phyloP scores from a whole-genome alignment of 2,797 vertebrate genomes.

The Rhabdophis nuchalis region DNA sequence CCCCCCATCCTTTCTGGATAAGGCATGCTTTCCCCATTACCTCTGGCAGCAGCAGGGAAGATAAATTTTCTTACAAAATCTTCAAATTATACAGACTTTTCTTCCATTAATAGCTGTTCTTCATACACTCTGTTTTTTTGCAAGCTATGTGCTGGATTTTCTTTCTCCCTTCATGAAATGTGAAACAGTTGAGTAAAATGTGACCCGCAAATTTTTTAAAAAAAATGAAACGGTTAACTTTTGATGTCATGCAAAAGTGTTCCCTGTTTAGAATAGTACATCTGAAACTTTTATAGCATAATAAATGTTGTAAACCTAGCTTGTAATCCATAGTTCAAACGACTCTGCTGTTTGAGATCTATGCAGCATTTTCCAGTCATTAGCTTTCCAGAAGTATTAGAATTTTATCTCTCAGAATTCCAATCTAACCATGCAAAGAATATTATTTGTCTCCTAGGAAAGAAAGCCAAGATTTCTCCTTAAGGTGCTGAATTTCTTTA shows the following conservation, averaged over 20 bases:
- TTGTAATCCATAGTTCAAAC: not conserved
- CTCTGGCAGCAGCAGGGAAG: not conserved
- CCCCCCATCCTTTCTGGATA: not conserved
- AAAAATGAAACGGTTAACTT: not conserved
- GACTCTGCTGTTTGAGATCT: not conserved
- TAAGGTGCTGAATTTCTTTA: not conserved
- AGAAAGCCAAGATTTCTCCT: not conserved
- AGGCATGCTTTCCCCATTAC: not conserved
- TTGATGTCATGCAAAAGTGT: not conserved
- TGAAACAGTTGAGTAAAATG: not conserved
- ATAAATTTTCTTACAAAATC: not conserved
- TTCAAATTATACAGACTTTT: not conserved
- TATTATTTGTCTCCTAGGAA: not conserved
- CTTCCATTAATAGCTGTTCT: not conserved
- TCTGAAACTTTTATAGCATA: not conserved
- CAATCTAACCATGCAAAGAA: not conserved
- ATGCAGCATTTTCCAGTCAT: not conserved
- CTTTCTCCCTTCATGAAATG: not conserved
- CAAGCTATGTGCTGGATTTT: not conserved
- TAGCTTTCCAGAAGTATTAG: not conserved
- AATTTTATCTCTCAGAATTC: not conserved
- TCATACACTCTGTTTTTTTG: not conserved
- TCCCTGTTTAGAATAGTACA: not conserved
- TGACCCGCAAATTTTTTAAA: not conserved
- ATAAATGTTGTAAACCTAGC: not conserved